A percentile compares a stretch with the other conserved stretches of the same genome.
These are phyloP conservation scores for Dynastes maya DNA, from an alignment of 2,888 invertebrate genomes.

Conservation along the genomic window DNA sequence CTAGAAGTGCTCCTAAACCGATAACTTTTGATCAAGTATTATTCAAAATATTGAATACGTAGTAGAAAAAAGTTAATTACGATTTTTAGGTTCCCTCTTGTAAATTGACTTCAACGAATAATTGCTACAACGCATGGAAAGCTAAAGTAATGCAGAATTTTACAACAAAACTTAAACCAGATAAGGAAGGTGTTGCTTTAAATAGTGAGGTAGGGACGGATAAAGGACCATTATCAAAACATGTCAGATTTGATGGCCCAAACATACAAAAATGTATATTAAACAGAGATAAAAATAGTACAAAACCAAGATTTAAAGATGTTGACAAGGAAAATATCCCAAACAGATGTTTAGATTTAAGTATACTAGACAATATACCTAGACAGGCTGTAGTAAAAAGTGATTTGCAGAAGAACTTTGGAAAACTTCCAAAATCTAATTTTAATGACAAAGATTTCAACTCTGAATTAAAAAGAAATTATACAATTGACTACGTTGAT, in stretches of 20 bases:
- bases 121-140: conserved; percentile 62
- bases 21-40: conserved; percentile 60
- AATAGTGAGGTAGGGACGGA: conserved; percentile 49
- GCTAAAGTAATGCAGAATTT: conserved; percentile 49
- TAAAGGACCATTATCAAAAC: conserved; percentile 61
- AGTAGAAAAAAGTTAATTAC: neutral
- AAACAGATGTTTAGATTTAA: conserved; percentile 67
- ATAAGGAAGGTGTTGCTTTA: conserved; percentile 21
- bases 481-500: neutral
- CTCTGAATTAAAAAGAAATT: neutral
- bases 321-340: conserved; percentile 69
- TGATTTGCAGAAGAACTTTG: neutral
- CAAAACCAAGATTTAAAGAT: conserved; percentile 63
- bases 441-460: neutral
- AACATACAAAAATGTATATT: neutral
- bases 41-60: conserved; percentile 30
- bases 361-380: conserved; percentile 61
- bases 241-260: conserved; percentile 66
- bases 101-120: neutral
- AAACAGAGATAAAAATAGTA: neutral
- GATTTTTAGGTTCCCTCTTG: conserved; percentile 55
- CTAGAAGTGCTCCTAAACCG: conserved; percentile 63
- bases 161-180: neutral
- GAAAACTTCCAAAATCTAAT: neutral
- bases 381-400: neutral